Evolutionary conservation across 2,888 invertebrate species (phyloP), one percentile per base, ranked within the genome.

Genomic region (Nemurella pictetii): DNA sequence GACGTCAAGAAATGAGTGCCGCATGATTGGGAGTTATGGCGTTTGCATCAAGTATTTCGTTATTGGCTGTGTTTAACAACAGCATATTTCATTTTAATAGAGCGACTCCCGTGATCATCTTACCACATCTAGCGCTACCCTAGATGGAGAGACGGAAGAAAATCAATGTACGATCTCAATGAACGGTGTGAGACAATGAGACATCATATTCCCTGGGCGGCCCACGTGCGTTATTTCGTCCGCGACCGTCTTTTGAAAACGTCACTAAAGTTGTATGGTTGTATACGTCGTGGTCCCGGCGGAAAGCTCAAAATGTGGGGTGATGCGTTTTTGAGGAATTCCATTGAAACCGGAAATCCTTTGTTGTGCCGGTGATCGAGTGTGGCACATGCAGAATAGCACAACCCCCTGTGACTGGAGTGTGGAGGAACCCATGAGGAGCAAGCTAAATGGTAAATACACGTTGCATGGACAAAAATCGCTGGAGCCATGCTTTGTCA

Each of bases 311-410:
- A n/a, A n/a, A n/a, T n/a, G n/a, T n/a, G n/a, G n/a, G n/a, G n/a
- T 75, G 75, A 75, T 75, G 75, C 28, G 28, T 75, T 75, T 55
- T 55, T 55, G 1, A 55, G 55, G 55, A 55, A 55, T 55, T 12
- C 55, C 55, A 75, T 75, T 27, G 75, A 75, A 29, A 78, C 78
- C 78, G 78, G 78, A 78, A 78, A 78, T 30, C n/a, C 78, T 78
- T 78, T 78, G 78, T 78, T 27, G 28, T 27, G 30, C 78, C 7
- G 7, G 29, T 78, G 29, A 78, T 78, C 30, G 78, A 78, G 78
- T 30, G 30, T 28, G n/a, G 55, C 55, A 55, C 55, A 55, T 55
- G 55, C 55, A 55, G 55, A 55, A 55, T 55, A 20, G 55, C 55
- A 55, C 12, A 55, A 55, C 55, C 55, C 55, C 20, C 9, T 55